phyloP scores from a whole-genome alignment of 2,113 vertebrate species.

The Romanogobio albipinnatus region DNA sequence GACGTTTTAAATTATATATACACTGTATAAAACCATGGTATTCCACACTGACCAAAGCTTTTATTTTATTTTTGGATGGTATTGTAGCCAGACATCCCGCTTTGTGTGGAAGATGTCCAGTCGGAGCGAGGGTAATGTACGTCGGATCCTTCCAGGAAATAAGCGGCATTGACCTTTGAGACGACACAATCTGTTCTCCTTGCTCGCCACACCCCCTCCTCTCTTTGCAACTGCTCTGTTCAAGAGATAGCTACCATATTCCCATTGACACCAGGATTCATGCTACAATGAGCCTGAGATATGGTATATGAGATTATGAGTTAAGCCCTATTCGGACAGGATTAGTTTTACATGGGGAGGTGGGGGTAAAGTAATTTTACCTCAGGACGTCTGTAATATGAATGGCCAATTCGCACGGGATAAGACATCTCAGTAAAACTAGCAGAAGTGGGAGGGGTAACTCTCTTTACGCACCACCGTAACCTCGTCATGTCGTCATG shows the following conservation, averaged over 20 bases:
- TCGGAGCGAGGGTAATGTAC: conserved; percentile 45
- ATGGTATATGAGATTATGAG: conserved; percentile 1
- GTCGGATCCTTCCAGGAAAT: conserved; percentile 36
- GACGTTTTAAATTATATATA: neutral
- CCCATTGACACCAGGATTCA: conserved; percentile 12
- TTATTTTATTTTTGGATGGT: conserved; percentile 28
- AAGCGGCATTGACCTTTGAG: conserved; percentile 36
- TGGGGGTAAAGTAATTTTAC: too few relatives aligned
- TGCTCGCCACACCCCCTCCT: neutral
- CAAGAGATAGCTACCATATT: neutral
- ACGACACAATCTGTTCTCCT: conserved; percentile 38
- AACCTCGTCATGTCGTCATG: too few relatives aligned
- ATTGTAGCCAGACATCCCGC: conserved; percentile 45
- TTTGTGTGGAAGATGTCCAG: conserved; percentile 58
- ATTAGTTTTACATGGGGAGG: too few relatives aligned
- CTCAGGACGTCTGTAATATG: too few relatives aligned
- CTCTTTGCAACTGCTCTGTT: neutral
- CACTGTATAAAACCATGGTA: neutral
- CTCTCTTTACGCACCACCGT: too few relatives aligned
- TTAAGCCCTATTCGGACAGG: too few relatives aligned
- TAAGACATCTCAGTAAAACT: too few relatives aligned
- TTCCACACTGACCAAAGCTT: neutral
- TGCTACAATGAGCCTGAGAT: conserved; percentile 1
- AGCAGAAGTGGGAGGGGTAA: too few relatives aligned
- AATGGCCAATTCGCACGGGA: too few relatives aligned